Base-by-base conservation (phyloP, 2,113 vertebrate species). In the Phasianus colchicus region DNA sequence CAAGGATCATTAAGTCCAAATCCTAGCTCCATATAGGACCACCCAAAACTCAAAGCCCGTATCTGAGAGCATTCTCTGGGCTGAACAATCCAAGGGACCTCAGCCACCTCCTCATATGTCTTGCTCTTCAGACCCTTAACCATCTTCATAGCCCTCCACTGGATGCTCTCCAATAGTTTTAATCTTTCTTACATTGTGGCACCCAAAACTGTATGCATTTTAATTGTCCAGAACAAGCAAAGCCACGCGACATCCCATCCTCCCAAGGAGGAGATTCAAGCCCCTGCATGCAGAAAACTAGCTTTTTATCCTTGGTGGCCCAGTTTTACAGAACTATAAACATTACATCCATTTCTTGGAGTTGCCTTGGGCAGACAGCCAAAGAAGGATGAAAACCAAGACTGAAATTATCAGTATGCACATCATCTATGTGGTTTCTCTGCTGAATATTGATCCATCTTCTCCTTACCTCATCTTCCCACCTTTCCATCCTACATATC, bases 201-300 rank as follows among this genome's bases (percentile, higher is more conserved):
- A 30, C 54, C 13, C 54, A 30, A 55, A 55, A 55, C 54, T 55
- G 54, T 27, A 54, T 29, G 11, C 54, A 30, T 32, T 64, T 75
- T 3, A 13, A 7, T 18, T 67, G 32, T 76, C 29, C 60, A 70
- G 55, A 70, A n/a, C 10, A 29, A 66, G 20, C n/a, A 45, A 80
- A 61, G 19, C 30, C 32, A 38, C 13, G 18, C 48, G 3, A 40
- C n/a, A 40, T 6, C 43, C 19, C 25, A 7, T 17, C 27, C 32
- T 70, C 34, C 14, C 70, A 72, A 5, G 11, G 0, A 1, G 2
- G 2, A 10, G 38, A 55, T 60, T 78, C 38, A n/a, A 10, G 3
- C 55, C 47, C 29, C 45, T 15, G n/a, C 65, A 3, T 0, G 0
- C 0, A 47, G 70, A 71, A 77, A 77, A 3, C 7, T 10, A 24